A percentile compares a stretch with the other conserved stretches of the same genome.
Evolutionary conservation across 2,797 vertebrate species (phyloP).

Genomic region (Cuniculus paca): DNA sequence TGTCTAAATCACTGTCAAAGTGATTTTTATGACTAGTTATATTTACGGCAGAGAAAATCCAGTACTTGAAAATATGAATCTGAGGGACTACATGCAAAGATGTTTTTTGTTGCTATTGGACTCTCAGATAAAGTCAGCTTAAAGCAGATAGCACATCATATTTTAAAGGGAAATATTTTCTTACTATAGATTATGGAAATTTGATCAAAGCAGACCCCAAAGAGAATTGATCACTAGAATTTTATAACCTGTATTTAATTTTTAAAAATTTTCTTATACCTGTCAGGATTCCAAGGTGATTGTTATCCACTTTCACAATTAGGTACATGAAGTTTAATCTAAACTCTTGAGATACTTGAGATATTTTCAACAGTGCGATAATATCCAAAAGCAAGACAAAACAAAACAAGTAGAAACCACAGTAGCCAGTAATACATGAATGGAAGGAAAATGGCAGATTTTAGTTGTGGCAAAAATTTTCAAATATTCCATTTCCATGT

Average conservation of each 20-base stretch:
- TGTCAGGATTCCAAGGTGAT: background rate
- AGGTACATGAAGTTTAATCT: background rate
- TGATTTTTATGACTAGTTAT: background rate
- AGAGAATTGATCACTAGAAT: background rate
- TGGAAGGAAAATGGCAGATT: background rate
- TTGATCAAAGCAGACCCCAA: slow-evolving; percentile 16
- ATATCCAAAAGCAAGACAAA: background rate
- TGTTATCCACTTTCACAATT: background rate
- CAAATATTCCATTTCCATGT: background rate
- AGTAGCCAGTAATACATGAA: background rate
- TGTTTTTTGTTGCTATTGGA: background rate
- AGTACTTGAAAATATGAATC: background rate
- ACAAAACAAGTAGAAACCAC: background rate
- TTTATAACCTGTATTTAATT: slow-evolving; percentile 33
- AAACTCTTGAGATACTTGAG: background rate
- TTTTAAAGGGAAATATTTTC: slow-evolving; percentile 43
- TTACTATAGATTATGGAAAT: background rate
- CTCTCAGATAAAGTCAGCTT: background rate
- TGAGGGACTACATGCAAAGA: background rate
- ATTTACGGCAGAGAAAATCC: background rate
- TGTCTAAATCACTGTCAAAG: background rate
- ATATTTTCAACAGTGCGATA: background rate
- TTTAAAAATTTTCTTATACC: background rate
- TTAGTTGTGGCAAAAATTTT: background rate
- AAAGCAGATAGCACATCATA: background rate